Evolutionary conservation across 2,888 invertebrate genomes (phyloP), one percentile per base, ranked within the genome.

Genomic region (Lepidocyrtoides sp.): DNA sequence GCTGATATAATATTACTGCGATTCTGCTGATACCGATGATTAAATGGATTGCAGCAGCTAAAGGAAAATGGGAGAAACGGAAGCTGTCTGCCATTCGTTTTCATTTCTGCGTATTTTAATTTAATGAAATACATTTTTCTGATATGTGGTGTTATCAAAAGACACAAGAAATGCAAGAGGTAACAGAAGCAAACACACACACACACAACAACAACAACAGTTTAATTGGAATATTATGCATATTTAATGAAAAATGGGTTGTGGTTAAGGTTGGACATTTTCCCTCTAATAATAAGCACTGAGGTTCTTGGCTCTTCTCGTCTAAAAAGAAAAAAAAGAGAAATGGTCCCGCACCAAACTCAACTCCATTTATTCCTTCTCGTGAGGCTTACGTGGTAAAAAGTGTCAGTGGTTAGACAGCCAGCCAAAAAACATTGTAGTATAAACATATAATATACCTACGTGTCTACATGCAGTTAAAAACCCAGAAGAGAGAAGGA

Each of bases 191-290:
- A 41, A 26, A 26, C 17, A 12, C 26, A 60, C 60, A 60, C 60
- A 60, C 17, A n/a, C n/a, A n/a, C n/a, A n/a, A n/a, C n/a, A n/a
- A n/a, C n/a, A n/a, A 60, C 60, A 60, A 48, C 60, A 3, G 57
- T 84, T 84, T 84, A 84, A 84, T 84, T 84, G 63, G 84, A 84
- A 84, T 84, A 84, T 84, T 84, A 84, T 84, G 84, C 84, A 84
- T 86, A 86, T 75, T 86, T 75, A 77, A 86, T 86, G 86, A 86
- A 86, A 86, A 86, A 86, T 86, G 77, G 86, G 60, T 23, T 23
- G 72, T 72, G 85, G 72, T 69, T 69, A 69, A 54, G 72, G 72
- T 72, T 54, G 54, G 69, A 66, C 60, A 72, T 66, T 83, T 83
- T 57, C 81, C 57, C 0, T 81, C 57, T 77, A 77, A 77, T 77